Evolutionary conservation across 2,888 invertebrate species (phyloP).

Genomic region (Dryococelus australis): DNA sequence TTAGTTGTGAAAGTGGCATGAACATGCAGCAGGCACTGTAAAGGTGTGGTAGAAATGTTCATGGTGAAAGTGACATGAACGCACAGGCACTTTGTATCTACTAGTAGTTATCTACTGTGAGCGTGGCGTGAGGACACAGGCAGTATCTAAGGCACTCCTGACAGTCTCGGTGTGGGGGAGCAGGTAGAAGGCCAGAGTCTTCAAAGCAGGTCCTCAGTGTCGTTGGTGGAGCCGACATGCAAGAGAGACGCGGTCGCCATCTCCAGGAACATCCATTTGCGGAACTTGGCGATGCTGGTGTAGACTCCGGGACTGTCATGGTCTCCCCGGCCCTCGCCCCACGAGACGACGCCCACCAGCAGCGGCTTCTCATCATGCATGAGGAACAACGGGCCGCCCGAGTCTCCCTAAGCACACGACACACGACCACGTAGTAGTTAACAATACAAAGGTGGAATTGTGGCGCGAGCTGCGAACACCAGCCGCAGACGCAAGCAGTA

Average conservation of each 20-base stretch:
- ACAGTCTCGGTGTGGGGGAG: not conserved
- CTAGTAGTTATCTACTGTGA: no score
- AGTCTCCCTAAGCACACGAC: not conserved
- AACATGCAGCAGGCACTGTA: no score
- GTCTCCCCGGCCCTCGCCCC: not conserved
- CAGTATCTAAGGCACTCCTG: not conserved
- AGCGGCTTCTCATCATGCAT: not conserved
- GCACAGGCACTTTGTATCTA: no score
- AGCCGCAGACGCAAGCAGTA: no score
- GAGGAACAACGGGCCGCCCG: not conserved
- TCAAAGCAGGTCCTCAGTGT: not conserved
- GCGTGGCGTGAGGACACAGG: no score
- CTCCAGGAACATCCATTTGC: not conserved
- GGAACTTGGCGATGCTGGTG: conserved; percentile 1
- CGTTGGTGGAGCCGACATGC: not conserved
- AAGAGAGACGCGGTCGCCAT: not conserved
- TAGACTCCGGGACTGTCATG: not conserved
- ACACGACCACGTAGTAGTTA: not conserved
- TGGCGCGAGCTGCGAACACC: no score
- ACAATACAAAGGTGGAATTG: no score
- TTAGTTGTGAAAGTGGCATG: no score
- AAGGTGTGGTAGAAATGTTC: no score
- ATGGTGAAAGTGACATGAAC: no score
- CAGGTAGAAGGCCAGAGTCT: not conserved
- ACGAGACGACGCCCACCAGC: conserved; percentile 1